Evolutionary conservation across 92 coral and sea anemone genomes (phyloP).

Genomic region (Anthopleura xanthogrammica): DNA sequence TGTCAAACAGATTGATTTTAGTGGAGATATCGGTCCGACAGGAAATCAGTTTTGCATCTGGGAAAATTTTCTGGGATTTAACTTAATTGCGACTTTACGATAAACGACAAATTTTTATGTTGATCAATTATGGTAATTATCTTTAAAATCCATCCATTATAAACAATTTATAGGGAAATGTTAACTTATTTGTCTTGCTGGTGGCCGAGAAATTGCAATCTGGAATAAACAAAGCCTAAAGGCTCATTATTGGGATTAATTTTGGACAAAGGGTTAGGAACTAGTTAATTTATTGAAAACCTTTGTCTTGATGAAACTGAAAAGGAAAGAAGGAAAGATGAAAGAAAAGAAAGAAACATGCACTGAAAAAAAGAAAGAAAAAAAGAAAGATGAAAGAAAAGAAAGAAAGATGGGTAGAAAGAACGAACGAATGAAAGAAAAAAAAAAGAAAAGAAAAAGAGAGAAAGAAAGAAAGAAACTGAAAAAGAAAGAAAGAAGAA

Average conservation of each 20-base stretch:
- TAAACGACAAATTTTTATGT: too few relatives aligned
- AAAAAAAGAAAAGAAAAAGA: background rate
- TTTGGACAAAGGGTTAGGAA: background rate
- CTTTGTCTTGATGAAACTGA: background rate
- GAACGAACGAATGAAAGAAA: background rate
- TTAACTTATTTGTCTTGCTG: too few relatives aligned
- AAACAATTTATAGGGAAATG: too few relatives aligned
- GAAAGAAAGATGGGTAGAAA: background rate
- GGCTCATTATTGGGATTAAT: background rate
- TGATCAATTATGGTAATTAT: too few relatives aligned
- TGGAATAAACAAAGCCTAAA: background rate
- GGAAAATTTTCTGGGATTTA: too few relatives aligned
- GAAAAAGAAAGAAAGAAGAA: background rate
- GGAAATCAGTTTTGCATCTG: too few relatives aligned
- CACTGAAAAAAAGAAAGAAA: background rate
- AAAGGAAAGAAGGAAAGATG: background rate
- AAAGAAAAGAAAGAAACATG: background rate
- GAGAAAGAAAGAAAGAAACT: background rate
- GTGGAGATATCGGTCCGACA: too few relatives aligned
- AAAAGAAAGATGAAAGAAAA: background rate
- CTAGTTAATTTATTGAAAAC: background rate
- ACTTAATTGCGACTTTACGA: too few relatives aligned
- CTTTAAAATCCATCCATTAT: too few relatives aligned
- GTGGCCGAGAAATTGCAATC: background rate
- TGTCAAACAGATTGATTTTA: background rate